Base-by-base conservation (phyloP, 2,113 vertebrate genomes). In the Dromiciops gliroides region DNA sequence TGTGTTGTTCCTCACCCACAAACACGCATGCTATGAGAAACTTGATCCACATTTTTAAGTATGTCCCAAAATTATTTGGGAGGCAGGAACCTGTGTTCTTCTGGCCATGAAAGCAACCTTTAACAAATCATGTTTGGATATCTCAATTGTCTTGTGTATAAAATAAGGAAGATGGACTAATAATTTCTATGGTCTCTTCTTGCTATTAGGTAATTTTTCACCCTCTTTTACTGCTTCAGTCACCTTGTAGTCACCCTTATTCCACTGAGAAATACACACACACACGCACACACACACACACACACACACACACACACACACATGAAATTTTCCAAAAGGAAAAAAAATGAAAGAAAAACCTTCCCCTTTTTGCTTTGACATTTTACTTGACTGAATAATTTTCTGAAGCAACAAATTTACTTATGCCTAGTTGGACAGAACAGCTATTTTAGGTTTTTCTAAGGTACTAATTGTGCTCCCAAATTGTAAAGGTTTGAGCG, bases 401-500 rank as follows among this genome's bases (percentile, higher is more conserved):
- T 31, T 89, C 19, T 92, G 60, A 83, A 94, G 53, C 50, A 50
- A 50, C 0, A 90, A 47, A 0, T 50, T 93, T 0, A 22, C 19
- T 48, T 3, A 51, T 92, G 25, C 0, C 22, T 91, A 49, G 67
- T 83, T 83, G 89, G 48, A 48, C 48, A 49, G 24, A 90, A 31
- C 25, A 31, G 12, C 47, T 49, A 89, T 7, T 89, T 94, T 31
- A 60, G 50, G 31, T 16, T 49, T 95, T 94, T 51, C 28, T 47
- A 91, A 67, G 3, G 19, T 48, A 50, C 0, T 96, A 47, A 44
- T n/a, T 67, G 24, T 51, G 47, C 8, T 92, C 6, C 75, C 50
- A 48, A 94, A 88, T 93, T 0, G n/a, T 92, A 26, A 50, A 92
- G 47, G 23, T 96, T 90, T 94, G 51, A 3, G 60, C 92, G 60